Conservation (phyloP, 2,888 invertebrate species). For the Camponotus fellah region DNA sequence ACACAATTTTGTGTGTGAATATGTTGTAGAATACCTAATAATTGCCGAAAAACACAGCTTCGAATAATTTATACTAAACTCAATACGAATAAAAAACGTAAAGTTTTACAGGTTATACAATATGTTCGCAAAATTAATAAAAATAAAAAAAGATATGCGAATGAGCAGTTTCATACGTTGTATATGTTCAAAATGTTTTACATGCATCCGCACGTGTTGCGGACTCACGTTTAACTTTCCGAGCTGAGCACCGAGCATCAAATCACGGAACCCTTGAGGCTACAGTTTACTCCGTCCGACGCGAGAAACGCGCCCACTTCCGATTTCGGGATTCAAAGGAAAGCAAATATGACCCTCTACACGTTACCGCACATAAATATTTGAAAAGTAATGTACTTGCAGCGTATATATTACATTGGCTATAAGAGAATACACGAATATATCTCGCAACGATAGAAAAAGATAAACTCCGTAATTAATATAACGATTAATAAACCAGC, state of each 20-base stretch:
- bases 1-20: not conserved
- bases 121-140: not conserved
- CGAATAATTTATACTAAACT: conserved; percentile 3
- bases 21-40: not conserved
- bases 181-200: conserved; percentile 44
- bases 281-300: conserved; percentile 48
- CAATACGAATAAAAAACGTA: not conserved
- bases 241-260: conserved; percentile 45
- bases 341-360: not conserved
- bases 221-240: conserved; percentile 63
- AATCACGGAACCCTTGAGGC: conserved; percentile 57
- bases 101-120: not conserved
- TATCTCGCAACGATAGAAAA: not conserved
- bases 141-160: not conserved
- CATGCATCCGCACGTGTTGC: conserved; percentile 24
- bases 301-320: conserved; percentile 39
- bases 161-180: conserved; percentile 18
- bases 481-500: not conserved
- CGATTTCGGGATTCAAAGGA: conserved; percentile 54
- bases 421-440: not conserved
- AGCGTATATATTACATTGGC: not conserved
- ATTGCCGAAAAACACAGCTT: not conserved
- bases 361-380: conserved; percentile 20
- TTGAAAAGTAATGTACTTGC: conserved; percentile 23
- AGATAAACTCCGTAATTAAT: not conserved